phyloP scores from a whole-genome alignment of 2,888 invertebrate genomes.

The Shargacucullia verbasci region DNA sequence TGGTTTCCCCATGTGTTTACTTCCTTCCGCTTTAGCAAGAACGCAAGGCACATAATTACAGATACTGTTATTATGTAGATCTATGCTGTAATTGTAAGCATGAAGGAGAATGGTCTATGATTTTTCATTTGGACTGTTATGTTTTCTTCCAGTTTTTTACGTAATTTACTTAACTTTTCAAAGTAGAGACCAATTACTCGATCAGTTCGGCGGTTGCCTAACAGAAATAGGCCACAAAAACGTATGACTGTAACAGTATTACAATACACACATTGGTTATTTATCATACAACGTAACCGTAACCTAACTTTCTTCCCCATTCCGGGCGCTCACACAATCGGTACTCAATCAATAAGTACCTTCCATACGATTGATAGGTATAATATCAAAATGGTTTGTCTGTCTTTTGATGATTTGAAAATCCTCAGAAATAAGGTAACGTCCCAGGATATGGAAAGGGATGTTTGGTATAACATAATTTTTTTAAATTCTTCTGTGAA shows the following conservation, averaged over 20 bases:
- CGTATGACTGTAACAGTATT: constrained; percentile 31
- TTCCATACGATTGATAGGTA: neutral
- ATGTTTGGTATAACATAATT: too few species aligned
- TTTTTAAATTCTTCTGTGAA: too few species aligned
- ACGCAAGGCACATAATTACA: too few species aligned
- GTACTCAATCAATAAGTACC: constrained; percentile 19
- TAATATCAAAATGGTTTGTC: constrained; percentile 2
- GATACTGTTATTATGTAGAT: neutral
- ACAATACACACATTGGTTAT: constrained; percentile 22
- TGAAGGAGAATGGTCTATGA: too few species aligned
- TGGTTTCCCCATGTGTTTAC: constrained; percentile 4
- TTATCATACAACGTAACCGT: constrained; percentile 50
- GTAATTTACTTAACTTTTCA: constrained; percentile 12
- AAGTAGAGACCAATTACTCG: too few species aligned
- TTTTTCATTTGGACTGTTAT: too few species aligned
- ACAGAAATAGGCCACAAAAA: constrained; percentile 24
- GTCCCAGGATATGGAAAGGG: too few species aligned
- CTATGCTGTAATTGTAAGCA: too few species aligned
- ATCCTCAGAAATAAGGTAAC: too few species aligned
- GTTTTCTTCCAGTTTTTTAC: neutral
- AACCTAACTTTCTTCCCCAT: constrained; percentile 58
- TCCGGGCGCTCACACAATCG: constrained; percentile 47
- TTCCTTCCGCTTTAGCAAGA: constrained; percentile 28
- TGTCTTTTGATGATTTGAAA: neutral
- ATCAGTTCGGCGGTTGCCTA: constrained; percentile 4